A percentile compares a stretch with the other conserved stretches of the same genome.
These are phyloP conservation scores for Dallia pectoralis DNA, from an alignment of 2,797 vertebrate species.

Conservation along the genomic window DNA sequence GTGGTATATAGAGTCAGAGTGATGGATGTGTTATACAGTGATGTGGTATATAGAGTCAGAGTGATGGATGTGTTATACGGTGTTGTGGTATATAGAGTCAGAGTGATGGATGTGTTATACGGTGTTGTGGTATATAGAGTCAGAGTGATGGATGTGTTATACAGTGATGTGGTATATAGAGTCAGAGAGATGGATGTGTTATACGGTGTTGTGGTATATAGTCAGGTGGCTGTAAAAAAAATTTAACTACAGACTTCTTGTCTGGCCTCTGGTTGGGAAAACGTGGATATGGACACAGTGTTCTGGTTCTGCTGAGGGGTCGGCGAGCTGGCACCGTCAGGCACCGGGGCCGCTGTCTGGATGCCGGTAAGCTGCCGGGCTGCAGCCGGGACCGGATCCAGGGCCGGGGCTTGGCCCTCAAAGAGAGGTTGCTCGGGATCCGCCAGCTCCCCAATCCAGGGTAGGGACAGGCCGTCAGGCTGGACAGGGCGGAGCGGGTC, in stretches of 20 bases:
- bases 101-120: no score
- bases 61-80: neutral
- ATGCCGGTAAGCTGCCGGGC: conserved; percentile 59
- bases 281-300: conserved; percentile 44
- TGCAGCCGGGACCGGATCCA: conserved; percentile 39
- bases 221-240: neutral
- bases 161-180: no score
- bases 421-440: conserved; percentile 51
- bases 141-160: no score
- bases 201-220: no score
- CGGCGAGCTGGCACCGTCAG: conserved; percentile 52
- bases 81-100: neutral
- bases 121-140: no score
- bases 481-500: conserved; percentile 40
- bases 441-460: conserved; percentile 49
- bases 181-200: no score
- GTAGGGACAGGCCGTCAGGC: conserved; percentile 49
- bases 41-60: no score
- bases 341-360: conserved; percentile 53
- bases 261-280: conserved; percentile 56
- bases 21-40: no score
- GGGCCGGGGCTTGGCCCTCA: conserved; percentile 32
- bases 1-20: no score
- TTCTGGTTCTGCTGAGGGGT: conserved; percentile 64
- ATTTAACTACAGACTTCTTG: conserved; percentile 58